A percentile compares a stretch with the other conserved stretches of the same genome.
These are phyloP conservation scores for Phymanthus crucifer DNA, from an alignment of 92 coral and sea anemone species.

Conservation along the genomic window DNA sequence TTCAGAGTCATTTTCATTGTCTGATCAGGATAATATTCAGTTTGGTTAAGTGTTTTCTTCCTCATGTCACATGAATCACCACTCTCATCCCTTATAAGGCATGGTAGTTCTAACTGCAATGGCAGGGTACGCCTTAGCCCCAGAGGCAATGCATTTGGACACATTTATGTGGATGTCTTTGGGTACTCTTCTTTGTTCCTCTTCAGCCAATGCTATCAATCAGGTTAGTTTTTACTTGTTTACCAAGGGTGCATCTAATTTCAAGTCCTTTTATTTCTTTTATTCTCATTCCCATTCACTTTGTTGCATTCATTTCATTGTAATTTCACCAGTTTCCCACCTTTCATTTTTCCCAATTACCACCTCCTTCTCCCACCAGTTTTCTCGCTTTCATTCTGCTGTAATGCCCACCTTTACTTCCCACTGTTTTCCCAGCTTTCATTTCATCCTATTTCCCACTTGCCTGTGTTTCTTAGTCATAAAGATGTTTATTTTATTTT, in stretches of 20 bases:
- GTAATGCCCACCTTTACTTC: too few species aligned
- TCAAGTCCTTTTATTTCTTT: neutral
- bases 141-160: slow-evolving; percentile 69
- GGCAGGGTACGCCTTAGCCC: slow-evolving; percentile 96
- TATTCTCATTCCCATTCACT: neutral
- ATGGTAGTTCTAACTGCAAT: slow-evolving; percentile 93
- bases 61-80: neutral
- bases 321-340: too few species aligned
- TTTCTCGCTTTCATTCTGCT: too few species aligned
- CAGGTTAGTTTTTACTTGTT: too few species aligned
- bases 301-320: too few species aligned
- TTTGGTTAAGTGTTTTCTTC: neutral
- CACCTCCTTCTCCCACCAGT: too few species aligned
- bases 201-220: slow-evolving; percentile 91
- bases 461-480: neutral
- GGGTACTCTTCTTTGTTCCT: slow-evolving; percentile 90
- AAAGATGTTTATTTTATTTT: neutral
- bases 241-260: too few species aligned
- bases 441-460: too few species aligned
- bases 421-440: too few species aligned
- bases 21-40: too few species aligned
- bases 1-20: too few species aligned
- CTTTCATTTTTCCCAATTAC: too few species aligned
- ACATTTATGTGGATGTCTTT: slow-evolving; percentile 86
- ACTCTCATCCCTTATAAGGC: slow-evolving; percentile 39